Percentiles rank a stretch among this genome's conserved stretches.
Evolutionary conservation across 2,113 vertebrate genomes (phyloP).

Genomic region (Columba janthina): DNA sequence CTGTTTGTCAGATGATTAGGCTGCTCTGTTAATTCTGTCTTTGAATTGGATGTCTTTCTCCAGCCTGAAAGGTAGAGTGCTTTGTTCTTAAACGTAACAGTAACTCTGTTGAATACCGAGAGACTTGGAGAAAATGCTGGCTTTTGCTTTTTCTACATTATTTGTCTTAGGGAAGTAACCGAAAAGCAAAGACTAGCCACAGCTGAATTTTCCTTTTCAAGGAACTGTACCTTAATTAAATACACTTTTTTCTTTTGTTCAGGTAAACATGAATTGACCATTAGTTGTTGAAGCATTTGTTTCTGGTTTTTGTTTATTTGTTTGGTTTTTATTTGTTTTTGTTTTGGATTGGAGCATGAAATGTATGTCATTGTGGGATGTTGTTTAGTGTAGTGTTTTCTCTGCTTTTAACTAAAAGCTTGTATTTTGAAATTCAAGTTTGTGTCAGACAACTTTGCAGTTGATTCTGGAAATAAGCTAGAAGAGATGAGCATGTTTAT

Average conservation of each 20-base stretch:
- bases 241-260: not conserved
- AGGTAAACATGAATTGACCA: not conserved
- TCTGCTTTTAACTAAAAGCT: not conserved
- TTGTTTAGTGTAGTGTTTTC: not conserved
- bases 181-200: not conserved
- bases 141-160: not conserved
- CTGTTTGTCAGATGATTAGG: not conserved
- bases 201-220: not conserved
- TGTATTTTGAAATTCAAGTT: not conserved
- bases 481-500: not conserved
- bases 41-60: not conserved
- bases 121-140: not conserved
- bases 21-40: not conserved
- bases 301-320: not conserved
- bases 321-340: not conserved
- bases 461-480: not conserved
- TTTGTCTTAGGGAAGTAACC: not conserved
- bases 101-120: not conserved
- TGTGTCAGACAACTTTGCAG: not conserved
- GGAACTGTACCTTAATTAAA: not conserved
- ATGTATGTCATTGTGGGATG: accelerated
- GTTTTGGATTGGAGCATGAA: not conserved
- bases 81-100: not conserved
- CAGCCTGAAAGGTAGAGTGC: not conserved
- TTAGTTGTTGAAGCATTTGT: not conserved